Conservation (phyloP, 2,113 vertebrate species). For the Plecturocebus donacophilus region DNA sequence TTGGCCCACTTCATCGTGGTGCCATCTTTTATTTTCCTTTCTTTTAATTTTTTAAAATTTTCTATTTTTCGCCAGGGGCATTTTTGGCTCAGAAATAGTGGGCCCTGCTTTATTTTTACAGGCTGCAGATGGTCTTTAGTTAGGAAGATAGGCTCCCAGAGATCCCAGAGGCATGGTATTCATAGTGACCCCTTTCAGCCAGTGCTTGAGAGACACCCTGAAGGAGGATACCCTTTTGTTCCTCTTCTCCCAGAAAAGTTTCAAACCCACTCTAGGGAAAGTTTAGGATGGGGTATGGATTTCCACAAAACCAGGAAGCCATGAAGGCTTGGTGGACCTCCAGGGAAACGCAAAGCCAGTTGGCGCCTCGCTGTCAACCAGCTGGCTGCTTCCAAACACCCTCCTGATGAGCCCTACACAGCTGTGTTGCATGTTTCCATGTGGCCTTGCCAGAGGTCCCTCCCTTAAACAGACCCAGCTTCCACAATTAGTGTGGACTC, state of each 20-base stretch:
- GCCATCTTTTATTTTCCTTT: not conserved
- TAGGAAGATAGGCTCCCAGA: not conserved
- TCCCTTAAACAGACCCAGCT: slow-evolving; percentile 31
- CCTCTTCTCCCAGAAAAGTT: not conserved
- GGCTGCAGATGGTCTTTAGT: not conserved
- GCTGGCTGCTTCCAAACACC: slow-evolving; percentile 40
- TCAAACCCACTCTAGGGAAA: not conserved
- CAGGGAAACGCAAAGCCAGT: slow-evolving; percentile 48
- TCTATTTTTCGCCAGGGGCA: not conserved
- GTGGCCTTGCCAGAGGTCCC: slow-evolving; percentile 38
- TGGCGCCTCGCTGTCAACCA: slow-evolving; percentile 36
- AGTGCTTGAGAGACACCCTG: not conserved
- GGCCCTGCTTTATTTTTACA: not conserved
- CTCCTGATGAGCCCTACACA: slow-evolving; percentile 39
- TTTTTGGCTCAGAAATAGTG: not conserved
- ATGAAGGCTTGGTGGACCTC: not conserved
- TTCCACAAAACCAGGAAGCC: slow-evolving; percentile 2
- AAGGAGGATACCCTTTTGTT: not conserved
- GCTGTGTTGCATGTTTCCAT: slow-evolving; percentile 69
- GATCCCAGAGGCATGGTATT: not conserved
- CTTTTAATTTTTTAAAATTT: not conserved
- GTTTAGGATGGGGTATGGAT: not conserved
- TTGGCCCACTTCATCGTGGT: not conserved
- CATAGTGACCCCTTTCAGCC: not conserved
- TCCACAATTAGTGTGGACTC: slow-evolving; percentile 59